Conservation (phyloP, 2,888 invertebrate genomes). For the Craniophora ligustri region DNA sequence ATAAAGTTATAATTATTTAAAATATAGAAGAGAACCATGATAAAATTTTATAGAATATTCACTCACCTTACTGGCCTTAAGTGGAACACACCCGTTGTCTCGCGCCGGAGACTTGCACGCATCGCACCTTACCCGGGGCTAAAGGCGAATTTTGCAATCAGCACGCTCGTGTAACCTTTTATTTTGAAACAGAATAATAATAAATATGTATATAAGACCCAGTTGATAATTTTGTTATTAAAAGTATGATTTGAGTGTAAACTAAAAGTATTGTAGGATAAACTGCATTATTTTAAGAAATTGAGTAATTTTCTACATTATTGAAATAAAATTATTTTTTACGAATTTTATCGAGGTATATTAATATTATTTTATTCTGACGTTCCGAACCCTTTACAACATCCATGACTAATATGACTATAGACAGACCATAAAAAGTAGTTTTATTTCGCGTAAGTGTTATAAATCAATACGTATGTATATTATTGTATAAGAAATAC, state of each 20-base stretch:
- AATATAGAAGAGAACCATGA: not conserved
- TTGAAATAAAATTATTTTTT: too few species aligned
- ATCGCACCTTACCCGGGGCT: slow-evolving; percentile 49
- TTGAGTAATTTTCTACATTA: too few species aligned
- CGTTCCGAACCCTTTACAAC: too few species aligned
- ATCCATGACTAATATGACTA: too few species aligned
- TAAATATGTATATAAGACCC: slow-evolving; percentile 34
- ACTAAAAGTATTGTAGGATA: not conserved
- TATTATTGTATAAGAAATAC: too few species aligned
- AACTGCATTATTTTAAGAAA: too few species aligned
- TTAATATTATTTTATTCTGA: too few species aligned
- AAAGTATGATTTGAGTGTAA: not conserved
- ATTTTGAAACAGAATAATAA: slow-evolving; percentile 37
- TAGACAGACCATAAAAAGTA: too few species aligned
- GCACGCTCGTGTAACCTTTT: slow-evolving; percentile 52
- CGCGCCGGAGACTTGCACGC: slow-evolving; percentile 30
- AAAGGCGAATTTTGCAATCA: slow-evolving; percentile 60
- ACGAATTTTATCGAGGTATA: too few species aligned
- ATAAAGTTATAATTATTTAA: not conserved
- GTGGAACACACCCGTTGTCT: slow-evolving; percentile 41
- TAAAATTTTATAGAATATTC: not conserved
- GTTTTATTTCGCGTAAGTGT: too few species aligned
- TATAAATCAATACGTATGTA: too few species aligned
- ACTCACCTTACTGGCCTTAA: slow-evolving; percentile 29
- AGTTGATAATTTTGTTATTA: slow-evolving; percentile 12